Base-by-base conservation (phyloP, 2,797 vertebrate genomes). In the Glossophaga mutica region DNA sequence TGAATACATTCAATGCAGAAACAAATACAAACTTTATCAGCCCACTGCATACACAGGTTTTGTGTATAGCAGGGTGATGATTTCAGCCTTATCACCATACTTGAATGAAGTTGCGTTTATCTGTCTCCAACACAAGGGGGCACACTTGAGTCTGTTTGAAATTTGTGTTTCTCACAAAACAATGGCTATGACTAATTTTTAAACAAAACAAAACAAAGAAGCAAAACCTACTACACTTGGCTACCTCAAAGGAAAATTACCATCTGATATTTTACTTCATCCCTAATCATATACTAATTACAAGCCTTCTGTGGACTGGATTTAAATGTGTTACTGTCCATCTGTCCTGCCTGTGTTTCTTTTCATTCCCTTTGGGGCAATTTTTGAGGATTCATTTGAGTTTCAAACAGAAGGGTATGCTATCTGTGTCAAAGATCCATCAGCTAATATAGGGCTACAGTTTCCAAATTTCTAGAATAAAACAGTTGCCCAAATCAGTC, bases 81-180 rank as follows among this genome's bases (percentile, higher is more conserved):
- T 55, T 82, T 84, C 37, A 74, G 9, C 16, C 18, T 79, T 50
- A 24, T 52, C 5, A 10, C 1, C 6, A 34, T 74, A 39, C 3
- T 74, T 77, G 46, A 26, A 9, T 57, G 46, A 29, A 7, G 22
- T 77, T 91, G 83, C 50, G 94, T 94, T 95, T 81, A 62, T 62
- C 12, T 32, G 1, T 94, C 4, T 34, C n/a, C 0, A 87, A 59
- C 97, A 96, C 88, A 4, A 97, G 97, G 57, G 86, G 91, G 86
- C 86, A 97, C 91, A 34, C 19, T 0, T 79, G 83, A 95, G 88
- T 94, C 55, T 52, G 76, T 71, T 68, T 71, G 74, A 94, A 94
- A 92, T 81, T 8, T 6, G 24, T 32, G 5, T 21, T 73, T 85
- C 77, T 85, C 46, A 57, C 0, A 70, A 83, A 95, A 91, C 88